phyloP scores from a whole-genome alignment of 2,888 invertebrate genomes.

The Epinotia bilunana region DNA sequence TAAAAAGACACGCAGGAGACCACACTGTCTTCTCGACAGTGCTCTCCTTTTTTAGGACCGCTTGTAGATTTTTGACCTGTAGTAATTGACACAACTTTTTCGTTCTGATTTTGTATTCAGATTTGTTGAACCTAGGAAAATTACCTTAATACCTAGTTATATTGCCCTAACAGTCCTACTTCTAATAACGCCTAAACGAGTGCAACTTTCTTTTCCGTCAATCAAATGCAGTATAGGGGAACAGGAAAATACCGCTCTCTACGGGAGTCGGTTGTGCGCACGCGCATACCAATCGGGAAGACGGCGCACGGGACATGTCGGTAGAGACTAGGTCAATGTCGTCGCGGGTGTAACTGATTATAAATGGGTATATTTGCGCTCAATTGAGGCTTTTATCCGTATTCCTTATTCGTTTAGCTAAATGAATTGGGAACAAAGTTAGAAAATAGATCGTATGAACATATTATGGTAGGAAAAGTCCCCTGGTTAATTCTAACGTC shows the following conservation, averaged over 20 bases:
- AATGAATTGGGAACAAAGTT: not conserved
- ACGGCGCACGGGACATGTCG: constrained; percentile 45
- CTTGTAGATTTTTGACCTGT: not conserved
- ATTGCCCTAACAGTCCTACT: constrained; percentile 10
- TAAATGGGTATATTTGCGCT: not conserved
- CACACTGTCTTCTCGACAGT: no score
- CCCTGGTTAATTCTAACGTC: not conserved
- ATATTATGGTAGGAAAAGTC: no score
- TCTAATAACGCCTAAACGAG: constrained; percentile 23
- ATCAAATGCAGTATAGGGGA: constrained; percentile 59
- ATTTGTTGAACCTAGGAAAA: not conserved
- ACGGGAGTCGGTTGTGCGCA: constrained; percentile 54
- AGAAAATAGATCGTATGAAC: not conserved
- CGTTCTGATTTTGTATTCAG: no score
- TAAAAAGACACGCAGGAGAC: no score
- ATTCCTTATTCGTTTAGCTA: not conserved
- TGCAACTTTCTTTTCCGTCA: constrained; percentile 63
- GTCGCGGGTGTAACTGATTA: not conserved
- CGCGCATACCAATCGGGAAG: constrained; percentile 69
- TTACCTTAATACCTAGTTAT: constrained; percentile 6
- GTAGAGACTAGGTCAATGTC: constrained; percentile 27
- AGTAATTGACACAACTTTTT: no score
- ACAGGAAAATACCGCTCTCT: constrained; percentile 76
- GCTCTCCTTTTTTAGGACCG: not conserved
- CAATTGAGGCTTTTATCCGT: not conserved